Conservation (phyloP, 2,888 invertebrate genomes). For the Stenolophus ochropezus region DNA sequence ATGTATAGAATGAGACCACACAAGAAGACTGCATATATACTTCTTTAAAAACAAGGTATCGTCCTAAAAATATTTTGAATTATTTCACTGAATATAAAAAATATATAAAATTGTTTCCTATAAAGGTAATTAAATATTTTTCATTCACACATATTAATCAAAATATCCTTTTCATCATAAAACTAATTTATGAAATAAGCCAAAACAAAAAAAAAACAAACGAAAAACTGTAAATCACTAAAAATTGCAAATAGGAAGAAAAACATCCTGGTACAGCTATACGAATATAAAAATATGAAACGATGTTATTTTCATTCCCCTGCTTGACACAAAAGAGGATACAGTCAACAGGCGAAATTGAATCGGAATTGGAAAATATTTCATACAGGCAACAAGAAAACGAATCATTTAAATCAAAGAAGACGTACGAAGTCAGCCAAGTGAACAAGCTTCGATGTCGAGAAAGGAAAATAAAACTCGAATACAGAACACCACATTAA, state of each 20-base stretch:
- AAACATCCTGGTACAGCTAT: not conserved
- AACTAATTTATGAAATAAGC: no score
- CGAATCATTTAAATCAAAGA: constrained; percentile 41
- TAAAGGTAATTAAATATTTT: no score
- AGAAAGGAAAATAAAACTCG: constrained; percentile 13
- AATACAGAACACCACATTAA: not conserved
- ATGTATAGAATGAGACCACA: no score
- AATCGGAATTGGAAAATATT: constrained; percentile 42
- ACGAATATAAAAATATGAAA: constrained; percentile 30
- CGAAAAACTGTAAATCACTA: not conserved
- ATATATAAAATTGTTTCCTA: no score
- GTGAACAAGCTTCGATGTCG: not conserved
- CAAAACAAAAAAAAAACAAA: no score
- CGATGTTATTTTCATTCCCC: constrained; percentile 26
- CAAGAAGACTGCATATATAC: no score
- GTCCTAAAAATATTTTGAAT: no score
- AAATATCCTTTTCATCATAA: no score
- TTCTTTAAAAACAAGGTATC: no score
- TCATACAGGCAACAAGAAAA: not conserved
- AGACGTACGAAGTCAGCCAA: constrained; percentile 7
- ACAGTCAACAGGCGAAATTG: constrained; percentile 36
- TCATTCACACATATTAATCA: no score
- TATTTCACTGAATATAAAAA: no score
- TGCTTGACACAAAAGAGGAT: constrained; percentile 24
- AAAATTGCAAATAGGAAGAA: not conserved